phyloP scores from a whole-genome alignment of 2,113 vertebrate genomes.

The Saccopteryx bilineata region DNA sequence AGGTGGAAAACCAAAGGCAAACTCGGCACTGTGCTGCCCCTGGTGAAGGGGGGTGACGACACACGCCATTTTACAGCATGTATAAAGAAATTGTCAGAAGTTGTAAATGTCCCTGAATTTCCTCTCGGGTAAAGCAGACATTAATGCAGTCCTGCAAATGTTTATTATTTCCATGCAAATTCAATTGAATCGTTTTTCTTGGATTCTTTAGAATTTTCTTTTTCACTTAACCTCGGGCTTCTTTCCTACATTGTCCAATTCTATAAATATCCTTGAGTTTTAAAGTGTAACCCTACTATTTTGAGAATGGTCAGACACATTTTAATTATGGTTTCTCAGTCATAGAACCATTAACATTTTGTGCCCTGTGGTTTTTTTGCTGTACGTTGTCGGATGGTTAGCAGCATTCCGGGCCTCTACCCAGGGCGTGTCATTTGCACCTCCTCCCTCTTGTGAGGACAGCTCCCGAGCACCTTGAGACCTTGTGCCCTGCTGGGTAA shows the following conservation, averaged over 20 bases:
- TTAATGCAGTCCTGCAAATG: conserved; percentile 30
- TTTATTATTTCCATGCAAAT: conserved; percentile 50
- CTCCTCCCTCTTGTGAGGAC: neutral
- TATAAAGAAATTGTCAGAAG: conserved; percentile 59
- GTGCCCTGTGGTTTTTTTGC: neutral
- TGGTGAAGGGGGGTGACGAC: neutral
- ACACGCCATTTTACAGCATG: neutral
- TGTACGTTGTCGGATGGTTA: neutral
- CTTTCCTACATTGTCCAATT: neutral
- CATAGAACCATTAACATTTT: neutral
- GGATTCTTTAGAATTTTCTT: conserved; percentile 26
- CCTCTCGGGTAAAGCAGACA: conserved; percentile 13
- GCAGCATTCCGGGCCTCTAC: neutral
- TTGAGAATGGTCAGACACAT: neutral
- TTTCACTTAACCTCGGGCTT: neutral
- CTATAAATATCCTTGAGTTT: neutral
- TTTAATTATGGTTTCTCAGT: neutral
- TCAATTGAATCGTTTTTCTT: conserved; percentile 30
- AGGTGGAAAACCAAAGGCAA: conserved; percentile 14
- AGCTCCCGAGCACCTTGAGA: neutral
- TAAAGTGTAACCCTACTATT: neutral
- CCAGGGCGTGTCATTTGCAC: no score
- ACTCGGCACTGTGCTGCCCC: neutral
- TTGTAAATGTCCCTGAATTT: conserved; percentile 64
- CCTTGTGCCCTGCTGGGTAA: neutral